Evolutionary conservation across 2,888 invertebrate genomes (phyloP).

Genomic region (Drosophila buzzatii): DNA sequence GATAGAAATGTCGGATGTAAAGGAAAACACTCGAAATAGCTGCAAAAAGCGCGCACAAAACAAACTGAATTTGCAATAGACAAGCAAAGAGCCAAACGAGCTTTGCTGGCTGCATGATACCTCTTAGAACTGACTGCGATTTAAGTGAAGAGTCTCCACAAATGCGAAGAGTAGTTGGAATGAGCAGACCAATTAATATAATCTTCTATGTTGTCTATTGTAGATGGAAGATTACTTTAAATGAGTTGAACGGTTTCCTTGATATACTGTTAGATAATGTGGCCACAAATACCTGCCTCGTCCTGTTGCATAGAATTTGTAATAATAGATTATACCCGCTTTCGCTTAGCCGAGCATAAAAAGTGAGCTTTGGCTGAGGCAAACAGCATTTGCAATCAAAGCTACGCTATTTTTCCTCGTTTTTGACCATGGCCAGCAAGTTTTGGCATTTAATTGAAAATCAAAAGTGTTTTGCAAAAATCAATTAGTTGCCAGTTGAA

Average conservation of each 20-base stretch:
- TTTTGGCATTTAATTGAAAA: constrained; percentile 47
- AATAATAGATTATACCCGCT: background rate
- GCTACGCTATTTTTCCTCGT: constrained; percentile 53
- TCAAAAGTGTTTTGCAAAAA: constrained; percentile 65
- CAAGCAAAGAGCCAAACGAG: background rate
- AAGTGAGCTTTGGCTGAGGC: constrained; percentile 43
- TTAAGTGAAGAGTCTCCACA: background rate
- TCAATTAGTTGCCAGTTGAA: constrained; percentile 58
- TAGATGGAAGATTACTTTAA: background rate
- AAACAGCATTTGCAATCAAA: constrained; percentile 78
- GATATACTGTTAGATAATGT: background rate
- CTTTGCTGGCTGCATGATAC: background rate
- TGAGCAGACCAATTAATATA: background rate
- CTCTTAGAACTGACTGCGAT: background rate
- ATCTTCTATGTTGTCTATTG: too few species aligned
- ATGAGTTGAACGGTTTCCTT: background rate
- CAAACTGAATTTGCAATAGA: constrained; percentile 18
- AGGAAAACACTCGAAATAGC: constrained; percentile 4
- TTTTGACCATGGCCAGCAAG: constrained; percentile 16
- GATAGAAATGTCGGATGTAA: constrained; percentile 13
- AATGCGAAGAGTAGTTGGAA: too few species aligned
- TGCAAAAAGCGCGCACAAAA: constrained; percentile 26
- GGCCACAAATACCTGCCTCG: too few species aligned
- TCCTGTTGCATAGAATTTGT: background rate
- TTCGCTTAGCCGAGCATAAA: constrained; percentile 9